Conservation (phyloP, 1,140 invertebrate species). For the Drosophila lacertosa region DNA sequence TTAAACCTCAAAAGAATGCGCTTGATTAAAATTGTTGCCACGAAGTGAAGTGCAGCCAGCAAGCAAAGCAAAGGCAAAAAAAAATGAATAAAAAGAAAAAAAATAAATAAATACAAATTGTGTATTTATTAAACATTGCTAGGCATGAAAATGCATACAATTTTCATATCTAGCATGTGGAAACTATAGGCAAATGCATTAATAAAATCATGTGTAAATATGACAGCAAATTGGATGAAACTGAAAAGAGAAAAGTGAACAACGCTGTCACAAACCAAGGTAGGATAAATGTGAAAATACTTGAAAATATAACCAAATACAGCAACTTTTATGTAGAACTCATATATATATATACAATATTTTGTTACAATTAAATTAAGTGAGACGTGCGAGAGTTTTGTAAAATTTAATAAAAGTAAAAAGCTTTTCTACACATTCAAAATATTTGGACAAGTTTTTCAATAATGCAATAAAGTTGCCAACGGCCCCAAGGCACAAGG, state of each 20-base stretch:
- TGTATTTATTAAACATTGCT: constrained; percentile 41
- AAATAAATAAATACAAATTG: constrained; percentile 8
- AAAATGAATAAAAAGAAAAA: constrained; percentile 15
- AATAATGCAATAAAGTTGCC: constrained; percentile 82
- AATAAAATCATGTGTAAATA: constrained; percentile 70
- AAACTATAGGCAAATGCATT: constrained; percentile 57
- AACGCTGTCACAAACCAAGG: constrained; percentile 26
- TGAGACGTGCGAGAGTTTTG: background rate
- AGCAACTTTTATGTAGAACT: background rate
- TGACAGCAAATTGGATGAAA: constrained; percentile 35
- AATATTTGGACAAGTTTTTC: constrained; percentile 83
- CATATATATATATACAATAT: constrained; percentile 29
- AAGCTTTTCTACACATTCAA: constrained; percentile 78
- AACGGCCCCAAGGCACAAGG: constrained; percentile 48
- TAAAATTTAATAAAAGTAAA: constrained; percentile 71
- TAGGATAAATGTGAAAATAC: constrained; percentile 23
- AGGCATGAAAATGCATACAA: constrained; percentile 61
- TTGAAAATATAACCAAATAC: background rate
- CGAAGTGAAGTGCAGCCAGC: constrained; percentile 9
- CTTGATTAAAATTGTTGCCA: constrained; percentile 55
- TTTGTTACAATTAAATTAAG: constrained; percentile 63
- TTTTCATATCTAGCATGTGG: constrained; percentile 41
- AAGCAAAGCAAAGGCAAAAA: no score
- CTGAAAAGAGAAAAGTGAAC: constrained; percentile 8
- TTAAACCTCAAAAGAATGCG: constrained; percentile 67